Evolutionary conservation across 1,140 invertebrate species (phyloP).

Genomic region (Drosophila mayri): DNA sequence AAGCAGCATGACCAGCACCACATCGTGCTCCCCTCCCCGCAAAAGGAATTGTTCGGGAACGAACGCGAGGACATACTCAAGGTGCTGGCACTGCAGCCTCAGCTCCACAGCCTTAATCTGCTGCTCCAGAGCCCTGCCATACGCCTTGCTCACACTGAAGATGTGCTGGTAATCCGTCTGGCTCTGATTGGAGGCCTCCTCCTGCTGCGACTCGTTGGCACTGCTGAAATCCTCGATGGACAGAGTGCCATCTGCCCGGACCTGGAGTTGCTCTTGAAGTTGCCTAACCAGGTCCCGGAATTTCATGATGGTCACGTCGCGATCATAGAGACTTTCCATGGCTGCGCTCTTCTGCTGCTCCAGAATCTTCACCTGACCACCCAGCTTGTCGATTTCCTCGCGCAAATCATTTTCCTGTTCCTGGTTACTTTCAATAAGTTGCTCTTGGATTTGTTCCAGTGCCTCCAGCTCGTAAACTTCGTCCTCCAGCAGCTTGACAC

Average conservation of each 20-base stretch:
- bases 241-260: conserved; percentile 61
- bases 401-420: conserved; percentile 96
- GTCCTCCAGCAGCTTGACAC: conserved; percentile 94
- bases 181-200: conserved; percentile 84
- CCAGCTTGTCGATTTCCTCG: conserved; percentile 96
- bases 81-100: conserved; percentile 93
- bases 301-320: conserved; percentile 96
- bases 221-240: conserved; percentile 79
- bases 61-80: conserved; percentile 94
- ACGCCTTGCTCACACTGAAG: conserved; percentile 95
- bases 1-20: conserved; percentile 94
- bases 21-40: conserved; percentile 97
- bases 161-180: conserved; percentile 95
- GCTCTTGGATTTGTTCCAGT: conserved; percentile 92
- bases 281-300: conserved; percentile 96
- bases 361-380: conserved; percentile 91
- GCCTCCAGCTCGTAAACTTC: conserved; percentile 94
- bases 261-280: conserved; percentile 89
- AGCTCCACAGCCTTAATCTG: conserved; percentile 96
- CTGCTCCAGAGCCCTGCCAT: conserved; percentile 95
- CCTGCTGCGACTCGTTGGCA: conserved; percentile 82
- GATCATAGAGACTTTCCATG: conserved; percentile 96
- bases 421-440: conserved; percentile 91
- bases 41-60: conserved; percentile 97
- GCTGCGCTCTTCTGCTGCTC: conserved; percentile 92